Percentiles rank a stretch among this genome's conserved stretches.
Evolutionary conservation across 2,888 invertebrate species (phyloP).

Genomic region (Drosophila nr. perissopoda): DNA sequence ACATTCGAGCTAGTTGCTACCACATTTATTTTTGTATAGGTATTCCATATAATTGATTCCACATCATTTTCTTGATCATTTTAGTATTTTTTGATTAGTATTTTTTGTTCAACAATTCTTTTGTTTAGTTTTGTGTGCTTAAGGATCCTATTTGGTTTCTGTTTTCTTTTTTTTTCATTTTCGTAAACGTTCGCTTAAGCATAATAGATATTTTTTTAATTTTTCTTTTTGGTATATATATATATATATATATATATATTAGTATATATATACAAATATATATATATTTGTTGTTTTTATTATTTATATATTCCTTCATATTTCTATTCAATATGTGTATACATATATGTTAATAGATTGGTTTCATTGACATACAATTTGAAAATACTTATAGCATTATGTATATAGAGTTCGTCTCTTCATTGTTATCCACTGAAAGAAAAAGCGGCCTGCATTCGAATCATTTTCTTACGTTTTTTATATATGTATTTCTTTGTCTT

Average conservation of each 20-base stretch:
- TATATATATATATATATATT: conserved; percentile 14
- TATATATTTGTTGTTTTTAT: conserved; percentile 17
- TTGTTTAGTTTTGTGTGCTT: conserved; percentile 23
- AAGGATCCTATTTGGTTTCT: conserved; percentile 4
- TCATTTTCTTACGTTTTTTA: neutral
- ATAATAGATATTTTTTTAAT: conserved; percentile 47
- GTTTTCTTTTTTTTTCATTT: neutral
- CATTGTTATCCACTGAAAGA: conserved; percentile 11
- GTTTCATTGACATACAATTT: conserved; percentile 67
- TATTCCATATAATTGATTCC: conserved; percentile 41
- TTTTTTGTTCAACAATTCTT: conserved; percentile 26
- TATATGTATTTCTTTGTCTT: neutral
- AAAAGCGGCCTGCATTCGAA: conserved; percentile 8
- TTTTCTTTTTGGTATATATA: neutral
- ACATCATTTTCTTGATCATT: conserved; percentile 11
- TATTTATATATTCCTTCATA: conserved; percentile 32
- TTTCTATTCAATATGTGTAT: conserved; percentile 43
- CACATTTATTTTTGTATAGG: conserved; percentile 14
- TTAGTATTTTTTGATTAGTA: neutral
- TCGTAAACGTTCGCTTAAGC: conserved; percentile 44
- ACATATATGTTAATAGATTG: conserved; percentile 41
- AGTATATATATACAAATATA: conserved; percentile 8
- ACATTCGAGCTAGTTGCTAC: conserved; percentile 29
- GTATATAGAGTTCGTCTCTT: conserved; percentile 24
- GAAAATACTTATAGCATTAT: conserved; percentile 48